Evolutionary conservation across 2,888 invertebrate genomes (phyloP).

Genomic region (Zhuqinia jingwanae): DNA sequence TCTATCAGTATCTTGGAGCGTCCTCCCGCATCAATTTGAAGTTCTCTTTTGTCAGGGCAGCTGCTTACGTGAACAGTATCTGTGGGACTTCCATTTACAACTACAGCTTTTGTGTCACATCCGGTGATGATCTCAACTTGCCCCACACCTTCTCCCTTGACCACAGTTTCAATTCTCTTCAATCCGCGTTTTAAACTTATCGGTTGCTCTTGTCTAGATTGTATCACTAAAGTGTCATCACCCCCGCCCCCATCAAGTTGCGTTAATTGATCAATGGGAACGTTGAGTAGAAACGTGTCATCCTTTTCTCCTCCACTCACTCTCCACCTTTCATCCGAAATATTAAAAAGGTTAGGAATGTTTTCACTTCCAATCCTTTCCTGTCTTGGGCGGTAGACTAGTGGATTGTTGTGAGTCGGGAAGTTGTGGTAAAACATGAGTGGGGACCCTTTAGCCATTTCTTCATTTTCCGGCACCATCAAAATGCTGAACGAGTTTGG

Average conservation of each 20-base stretch:
- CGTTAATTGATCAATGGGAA: neutral
- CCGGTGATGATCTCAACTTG: neutral
- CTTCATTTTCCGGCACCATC: neutral
- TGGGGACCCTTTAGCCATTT: neutral
- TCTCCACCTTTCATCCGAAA: neutral
- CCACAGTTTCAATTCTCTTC: neutral
- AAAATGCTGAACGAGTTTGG: neutral
- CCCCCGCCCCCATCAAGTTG: neutral
- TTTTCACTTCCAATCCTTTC: neutral
- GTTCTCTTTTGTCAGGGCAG: neutral
- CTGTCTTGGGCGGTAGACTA: no score
- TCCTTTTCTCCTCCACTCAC: neutral
- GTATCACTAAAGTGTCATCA: neutral
- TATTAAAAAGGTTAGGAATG: neutral
- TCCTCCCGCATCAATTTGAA: conserved; percentile 12
- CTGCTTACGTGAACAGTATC: neutral
- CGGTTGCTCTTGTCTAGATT: neutral
- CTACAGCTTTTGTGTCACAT: neutral
- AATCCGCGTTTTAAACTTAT: neutral
- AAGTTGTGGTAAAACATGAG: conserved; percentile 2
- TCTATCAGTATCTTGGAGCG: neutral
- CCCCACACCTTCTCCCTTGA: neutral
- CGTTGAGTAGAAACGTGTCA: neutral
- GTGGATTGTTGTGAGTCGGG: no score
- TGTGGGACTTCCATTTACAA: neutral